Percentiles rank a stretch among this genome's conserved stretches.
Conservation (phyloP, 2,888 invertebrate species). For the Heliconius sara region DNA sequence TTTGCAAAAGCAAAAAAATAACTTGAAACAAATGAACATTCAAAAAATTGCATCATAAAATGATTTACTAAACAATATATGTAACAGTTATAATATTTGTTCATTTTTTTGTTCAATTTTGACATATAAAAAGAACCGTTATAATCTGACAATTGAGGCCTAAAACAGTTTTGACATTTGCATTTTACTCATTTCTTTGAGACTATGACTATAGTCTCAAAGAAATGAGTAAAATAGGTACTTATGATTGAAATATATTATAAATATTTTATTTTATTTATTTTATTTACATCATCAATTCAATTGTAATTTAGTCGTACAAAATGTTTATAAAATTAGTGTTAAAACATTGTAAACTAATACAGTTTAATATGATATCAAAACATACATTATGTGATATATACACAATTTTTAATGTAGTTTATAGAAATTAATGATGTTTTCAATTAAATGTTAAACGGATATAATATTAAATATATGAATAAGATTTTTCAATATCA, state of each 20-base stretch:
- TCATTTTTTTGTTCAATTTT: background rate
- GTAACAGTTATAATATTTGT: background rate
- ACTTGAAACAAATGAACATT: background rate
- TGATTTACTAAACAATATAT: background rate
- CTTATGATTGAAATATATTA: background rate
- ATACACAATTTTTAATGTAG: constrained; percentile 81
- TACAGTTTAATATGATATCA: constrained; percentile 43
- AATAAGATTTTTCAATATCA: constrained; percentile 44
- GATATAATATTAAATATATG: constrained; percentile 57
- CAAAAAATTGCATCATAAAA: background rate
- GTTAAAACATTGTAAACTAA: constrained; percentile 29
- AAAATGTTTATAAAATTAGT: constrained; percentile 11
- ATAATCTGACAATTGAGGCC: background rate
- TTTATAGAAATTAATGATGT: constrained; percentile 66
- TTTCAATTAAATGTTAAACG: constrained; percentile 73
- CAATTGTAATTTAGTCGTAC: background rate
- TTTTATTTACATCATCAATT: constrained; percentile 3
- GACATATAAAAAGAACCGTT: background rate
- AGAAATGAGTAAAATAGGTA: too few species aligned
- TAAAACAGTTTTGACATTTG: background rate
- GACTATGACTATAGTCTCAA: background rate
- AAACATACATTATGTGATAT: constrained; percentile 76
- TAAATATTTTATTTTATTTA: background rate
- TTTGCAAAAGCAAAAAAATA: background rate
- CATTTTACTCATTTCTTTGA: background rate